Percentiles rank a stretch among this genome's conserved stretches.
phyloP scores from a whole-genome alignment of 1,140 invertebrate species.

The Acromyrmex heyeri region DNA sequence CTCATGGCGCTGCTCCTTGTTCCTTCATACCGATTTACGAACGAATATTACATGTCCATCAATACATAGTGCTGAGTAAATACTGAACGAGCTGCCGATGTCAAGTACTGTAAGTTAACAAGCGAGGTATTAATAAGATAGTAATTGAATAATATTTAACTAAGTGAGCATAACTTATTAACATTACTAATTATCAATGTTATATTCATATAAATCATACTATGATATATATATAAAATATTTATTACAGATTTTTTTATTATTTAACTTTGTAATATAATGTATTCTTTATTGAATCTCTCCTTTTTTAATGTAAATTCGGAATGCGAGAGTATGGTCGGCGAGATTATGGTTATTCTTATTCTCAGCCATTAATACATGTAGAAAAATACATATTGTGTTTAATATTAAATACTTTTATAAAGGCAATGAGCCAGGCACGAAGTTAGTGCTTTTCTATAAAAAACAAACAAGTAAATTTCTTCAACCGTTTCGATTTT shows the following conservation, averaged over 20 bases:
- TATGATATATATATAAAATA: not conserved
- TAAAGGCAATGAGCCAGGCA: too few species aligned
- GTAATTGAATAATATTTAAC: constrained; percentile 5
- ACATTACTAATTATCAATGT: not conserved
- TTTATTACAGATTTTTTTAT: not conserved
- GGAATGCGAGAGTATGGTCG: not conserved
- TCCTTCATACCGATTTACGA: constrained; percentile 48
- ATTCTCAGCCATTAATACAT: not conserved
- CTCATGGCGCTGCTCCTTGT: constrained; percentile 43
- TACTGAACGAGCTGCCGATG: not conserved
- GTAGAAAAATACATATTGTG: too few species aligned
- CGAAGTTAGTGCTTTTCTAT: too few species aligned
- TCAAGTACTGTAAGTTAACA: not conserved
- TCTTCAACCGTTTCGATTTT: too few species aligned
- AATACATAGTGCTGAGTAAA: constrained; percentile 1
- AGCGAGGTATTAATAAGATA: not conserved
- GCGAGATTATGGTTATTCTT: not conserved
- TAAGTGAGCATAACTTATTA: not conserved
- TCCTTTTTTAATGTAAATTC: not conserved
- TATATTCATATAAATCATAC: not conserved
- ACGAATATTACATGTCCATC: not conserved
- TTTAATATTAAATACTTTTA: too few species aligned
- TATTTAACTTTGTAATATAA: not conserved
- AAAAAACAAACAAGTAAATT: too few species aligned
- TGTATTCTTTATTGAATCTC: not conserved